These are phyloP conservation scores for Thamnophis sirtalis DNA, from an alignment of 2,113 vertebrate species.

Conservation along the genomic window DNA sequence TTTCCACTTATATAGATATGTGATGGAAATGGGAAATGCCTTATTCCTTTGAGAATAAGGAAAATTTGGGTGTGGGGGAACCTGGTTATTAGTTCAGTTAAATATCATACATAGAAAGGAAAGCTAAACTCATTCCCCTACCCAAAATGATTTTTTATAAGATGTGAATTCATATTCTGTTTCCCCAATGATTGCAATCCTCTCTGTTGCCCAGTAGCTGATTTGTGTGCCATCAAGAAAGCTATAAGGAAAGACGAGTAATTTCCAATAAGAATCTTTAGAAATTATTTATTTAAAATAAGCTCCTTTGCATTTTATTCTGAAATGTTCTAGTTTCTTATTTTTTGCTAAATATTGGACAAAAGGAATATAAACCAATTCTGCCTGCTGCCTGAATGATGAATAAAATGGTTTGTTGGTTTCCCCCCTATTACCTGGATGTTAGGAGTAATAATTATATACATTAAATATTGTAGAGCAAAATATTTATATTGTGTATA, in stretches of 20 bases:
- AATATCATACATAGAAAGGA: background rate
- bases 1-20: background rate
- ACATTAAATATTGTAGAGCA: background rate
- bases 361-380: background rate
- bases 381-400: background rate
- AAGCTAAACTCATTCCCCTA: fast-evolving
- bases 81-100: background rate
- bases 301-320: background rate
- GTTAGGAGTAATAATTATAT: background rate
- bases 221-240: background rate
- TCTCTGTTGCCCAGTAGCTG: background rate
- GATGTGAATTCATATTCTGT: background rate
- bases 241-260: background rate
- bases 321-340: background rate
- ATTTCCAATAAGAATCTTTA: background rate
- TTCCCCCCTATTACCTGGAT: background rate
- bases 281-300: background rate
- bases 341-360: background rate
- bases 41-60: background rate
- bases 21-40: background rate
- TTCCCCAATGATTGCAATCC: fast-evolving
- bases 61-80: background rate
- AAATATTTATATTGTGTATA: background rate
- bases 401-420: background rate
- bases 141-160: background rate